Evolutionary conservation across 64 coral and sea anemone genomes (phyloP).

Genomic region (Dendrophyllia cribrosa): DNA sequence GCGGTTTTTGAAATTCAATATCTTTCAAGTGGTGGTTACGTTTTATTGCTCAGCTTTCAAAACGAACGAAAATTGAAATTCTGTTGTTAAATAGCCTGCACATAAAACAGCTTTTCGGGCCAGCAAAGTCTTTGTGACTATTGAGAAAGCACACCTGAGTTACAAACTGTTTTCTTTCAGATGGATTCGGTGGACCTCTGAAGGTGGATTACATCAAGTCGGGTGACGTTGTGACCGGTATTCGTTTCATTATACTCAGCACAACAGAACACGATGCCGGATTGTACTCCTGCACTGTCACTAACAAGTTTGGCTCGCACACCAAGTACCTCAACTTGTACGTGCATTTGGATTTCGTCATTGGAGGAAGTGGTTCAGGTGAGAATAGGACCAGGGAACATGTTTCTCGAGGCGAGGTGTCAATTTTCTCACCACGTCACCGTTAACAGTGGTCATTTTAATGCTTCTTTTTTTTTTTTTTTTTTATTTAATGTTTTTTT

Average conservation of each 20-base stretch:
- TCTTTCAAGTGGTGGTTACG: too few species aligned
- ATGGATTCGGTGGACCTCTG: constrained; percentile 48
- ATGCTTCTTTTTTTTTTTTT: too few species aligned
- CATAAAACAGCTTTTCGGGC: too few species aligned
- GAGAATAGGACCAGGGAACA: neutral
- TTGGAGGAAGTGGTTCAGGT: constrained; percentile 42
- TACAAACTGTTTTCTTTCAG: constrained; percentile 2
- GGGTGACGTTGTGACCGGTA: constrained; percentile 30
- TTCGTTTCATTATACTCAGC: constrained; percentile 52
- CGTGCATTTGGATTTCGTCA: constrained; percentile 64
- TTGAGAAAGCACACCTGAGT: neutral
- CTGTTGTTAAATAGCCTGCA: too few species aligned
- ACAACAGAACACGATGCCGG: constrained; percentile 60
- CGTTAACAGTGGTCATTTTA: too few species aligned
- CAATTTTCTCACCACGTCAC: too few species aligned
- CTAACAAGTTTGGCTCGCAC: constrained; percentile 65
- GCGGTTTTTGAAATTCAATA: too few species aligned
- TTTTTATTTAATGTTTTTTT: too few species aligned
- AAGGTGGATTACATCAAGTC: constrained; percentile 50
- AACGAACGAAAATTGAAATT: too few species aligned
- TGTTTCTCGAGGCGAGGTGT: too few species aligned
- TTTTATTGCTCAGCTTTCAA: too few species aligned
- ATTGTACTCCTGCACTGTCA: constrained; percentile 71
- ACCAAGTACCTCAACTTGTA: constrained; percentile 57
- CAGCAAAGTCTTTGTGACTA: neutral